Percentiles rank a stretch among this genome's conserved stretches.
These are phyloP conservation scores for Corynorhinus townsendii DNA, from an alignment of 2,113 vertebrate genomes.

Conservation along the genomic window DNA sequence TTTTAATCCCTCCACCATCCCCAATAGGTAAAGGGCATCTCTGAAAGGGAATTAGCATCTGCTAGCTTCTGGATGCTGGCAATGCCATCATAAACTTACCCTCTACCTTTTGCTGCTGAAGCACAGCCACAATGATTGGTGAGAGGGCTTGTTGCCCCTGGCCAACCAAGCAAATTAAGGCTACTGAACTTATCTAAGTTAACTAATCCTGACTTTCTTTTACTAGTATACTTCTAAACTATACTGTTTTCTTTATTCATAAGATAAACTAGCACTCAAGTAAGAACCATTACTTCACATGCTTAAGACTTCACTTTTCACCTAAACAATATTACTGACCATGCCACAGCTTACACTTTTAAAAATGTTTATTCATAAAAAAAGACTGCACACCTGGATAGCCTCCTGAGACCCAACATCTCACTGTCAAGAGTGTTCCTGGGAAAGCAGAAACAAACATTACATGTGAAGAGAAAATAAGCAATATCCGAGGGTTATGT, in stretches of 20 bases:
- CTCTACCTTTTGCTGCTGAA: not conserved
- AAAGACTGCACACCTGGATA: conserved; percentile 63
- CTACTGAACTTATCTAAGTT: not conserved
- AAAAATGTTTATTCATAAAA: conserved; percentile 67
- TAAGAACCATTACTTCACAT: conserved; percentile 44
- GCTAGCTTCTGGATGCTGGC: not conserved
- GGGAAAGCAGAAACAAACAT: conserved; percentile 76
- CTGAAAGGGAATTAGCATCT: not conserved
- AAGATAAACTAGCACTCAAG: conserved; percentile 33
- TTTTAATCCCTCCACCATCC: not conserved
- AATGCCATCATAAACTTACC: not conserved
- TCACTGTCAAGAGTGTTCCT: conserved; percentile 75
- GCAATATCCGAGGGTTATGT: conserved; percentile 54
- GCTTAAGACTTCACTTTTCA: conserved; percentile 31
- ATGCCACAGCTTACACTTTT: conserved; percentile 53
- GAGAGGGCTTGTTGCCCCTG: not conserved
- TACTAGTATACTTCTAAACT: conserved; percentile 1
- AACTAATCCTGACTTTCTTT: conserved; percentile 17
- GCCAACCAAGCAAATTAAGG: not conserved
- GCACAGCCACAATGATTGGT: not conserved
- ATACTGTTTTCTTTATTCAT: conserved; percentile 23
- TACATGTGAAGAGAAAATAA: conserved; percentile 70
- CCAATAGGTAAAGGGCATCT: not conserved
- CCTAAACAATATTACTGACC: conserved; percentile 53
- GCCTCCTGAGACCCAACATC: conserved; percentile 71